These are phyloP conservation scores for Siniperca scherzeri DNA, from an alignment of 2,797 vertebrate genomes.

Conservation along the genomic window DNA sequence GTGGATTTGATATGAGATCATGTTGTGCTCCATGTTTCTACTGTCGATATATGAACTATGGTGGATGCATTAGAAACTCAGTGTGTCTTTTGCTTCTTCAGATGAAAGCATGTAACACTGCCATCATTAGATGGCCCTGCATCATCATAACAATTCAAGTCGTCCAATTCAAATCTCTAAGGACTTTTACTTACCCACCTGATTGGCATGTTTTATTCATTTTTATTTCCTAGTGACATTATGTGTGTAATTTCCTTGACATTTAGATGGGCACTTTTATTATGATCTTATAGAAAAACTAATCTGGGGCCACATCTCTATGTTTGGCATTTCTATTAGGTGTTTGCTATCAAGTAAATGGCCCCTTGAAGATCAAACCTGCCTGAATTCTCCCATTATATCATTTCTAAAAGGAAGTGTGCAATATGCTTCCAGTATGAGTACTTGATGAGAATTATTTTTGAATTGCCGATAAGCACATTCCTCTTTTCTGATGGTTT, in stretches of 20 bases:
- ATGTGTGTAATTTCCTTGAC: conserved; percentile 19
- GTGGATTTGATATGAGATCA: not conserved
- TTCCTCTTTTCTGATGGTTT: conserved; percentile 14
- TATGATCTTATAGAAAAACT: conserved; percentile 11
- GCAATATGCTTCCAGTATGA: conserved; percentile 9
- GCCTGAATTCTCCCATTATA: conserved; percentile 11
- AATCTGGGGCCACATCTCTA: conserved; percentile 24
- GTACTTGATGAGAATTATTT: conserved; percentile 8
- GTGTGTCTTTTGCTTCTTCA: not conserved
- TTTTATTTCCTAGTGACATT: not conserved
- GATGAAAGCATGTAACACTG: conserved; percentile 1
- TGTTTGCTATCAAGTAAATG: conserved; percentile 45
- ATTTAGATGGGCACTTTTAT: conserved; percentile 31
- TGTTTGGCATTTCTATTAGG: conserved; percentile 36
- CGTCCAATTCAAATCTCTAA: not conserved
- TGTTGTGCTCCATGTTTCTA: not conserved
- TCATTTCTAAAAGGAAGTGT: conserved; percentile 23
- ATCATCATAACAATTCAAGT: conserved; percentile 8
- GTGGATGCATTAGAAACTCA: not conserved
- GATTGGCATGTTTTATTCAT: conserved; percentile 16
- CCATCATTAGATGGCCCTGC: not conserved
- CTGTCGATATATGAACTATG: not conserved
- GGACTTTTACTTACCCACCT: not conserved
- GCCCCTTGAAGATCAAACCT: conserved; percentile 29
- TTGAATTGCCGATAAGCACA: conserved; percentile 12